phyloP scores from a whole-genome alignment of 2,888 invertebrate genomes.

The Fabriciana adippe region DNA sequence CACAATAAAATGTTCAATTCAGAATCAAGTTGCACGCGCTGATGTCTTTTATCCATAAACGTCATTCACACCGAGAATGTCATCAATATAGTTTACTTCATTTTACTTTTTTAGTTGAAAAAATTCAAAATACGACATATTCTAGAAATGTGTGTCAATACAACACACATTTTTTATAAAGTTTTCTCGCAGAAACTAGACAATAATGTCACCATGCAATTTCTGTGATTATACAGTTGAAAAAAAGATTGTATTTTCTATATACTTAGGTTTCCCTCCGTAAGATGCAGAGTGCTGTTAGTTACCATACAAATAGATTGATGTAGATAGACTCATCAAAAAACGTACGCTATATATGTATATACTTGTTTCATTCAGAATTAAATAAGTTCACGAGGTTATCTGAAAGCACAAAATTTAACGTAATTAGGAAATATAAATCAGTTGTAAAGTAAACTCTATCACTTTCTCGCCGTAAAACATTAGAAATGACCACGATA shows the following conservation, averaged over 20 bases:
- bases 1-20: constrained; percentile 1
- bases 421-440: constrained; percentile 12
- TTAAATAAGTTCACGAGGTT: constrained; percentile 14
- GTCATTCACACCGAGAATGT: neutral
- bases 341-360: no score
- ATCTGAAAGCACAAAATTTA: constrained; percentile 1
- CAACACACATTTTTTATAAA: no score
- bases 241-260: no score
- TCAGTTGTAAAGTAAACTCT: neutral
- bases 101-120: neutral
- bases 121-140: neutral
- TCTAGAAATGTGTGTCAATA: no score
- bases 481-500: neutral
- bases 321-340: no score
- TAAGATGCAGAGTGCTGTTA: no score
- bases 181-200: no score
- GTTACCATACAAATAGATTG: no score
- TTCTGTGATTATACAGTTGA: no score
- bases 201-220: no score
- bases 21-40: constrained; percentile 13
- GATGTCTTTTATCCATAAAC: constrained; percentile 19
- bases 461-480: neutral
- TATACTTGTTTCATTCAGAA: constrained; percentile 6
- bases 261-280: no score
- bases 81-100: neutral